Evolutionary conservation across 2,113 vertebrate genomes (phyloP).

Genomic region (Morone saxatilis): DNA sequence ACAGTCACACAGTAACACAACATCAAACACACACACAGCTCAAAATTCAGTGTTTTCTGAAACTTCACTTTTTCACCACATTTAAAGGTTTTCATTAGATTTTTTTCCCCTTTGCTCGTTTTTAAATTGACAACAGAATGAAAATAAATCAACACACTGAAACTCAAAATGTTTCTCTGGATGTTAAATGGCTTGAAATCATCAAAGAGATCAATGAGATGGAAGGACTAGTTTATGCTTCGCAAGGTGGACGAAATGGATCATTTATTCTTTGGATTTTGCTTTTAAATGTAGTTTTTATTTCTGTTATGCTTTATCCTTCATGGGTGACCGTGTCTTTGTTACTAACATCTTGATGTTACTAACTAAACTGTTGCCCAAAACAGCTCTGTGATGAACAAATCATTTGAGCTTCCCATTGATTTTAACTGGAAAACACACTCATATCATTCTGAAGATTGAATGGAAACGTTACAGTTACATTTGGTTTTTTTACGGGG

Average conservation of each 20-base stretch:
- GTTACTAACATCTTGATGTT: too few species aligned
- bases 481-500: background rate
- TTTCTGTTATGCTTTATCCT: too few species aligned
- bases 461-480: background rate
- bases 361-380: too few species aligned
- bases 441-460: background rate
- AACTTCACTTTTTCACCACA: background rate
- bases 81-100: background rate
- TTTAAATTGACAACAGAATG: background rate
- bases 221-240: background rate
- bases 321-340: too few species aligned
- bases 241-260: background rate
- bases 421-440: background rate
- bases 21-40: background rate
- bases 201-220: background rate
- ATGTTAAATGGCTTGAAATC: background rate
- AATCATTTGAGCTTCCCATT: too few species aligned
- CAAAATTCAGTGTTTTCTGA: background rate
- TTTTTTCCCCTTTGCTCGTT: too few species aligned
- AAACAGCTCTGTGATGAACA: too few species aligned
- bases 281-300: too few species aligned
- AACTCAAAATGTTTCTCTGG: background rate
- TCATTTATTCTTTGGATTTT: too few species aligned
- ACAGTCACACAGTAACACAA: conserved; percentile 11
- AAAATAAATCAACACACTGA: background rate